A percentile compares a stretch with the other conserved stretches of the same genome.
These are phyloP conservation scores for Pentalonia nigronervosa DNA, from an alignment of 1,140 invertebrate species.

Conservation along the genomic window DNA sequence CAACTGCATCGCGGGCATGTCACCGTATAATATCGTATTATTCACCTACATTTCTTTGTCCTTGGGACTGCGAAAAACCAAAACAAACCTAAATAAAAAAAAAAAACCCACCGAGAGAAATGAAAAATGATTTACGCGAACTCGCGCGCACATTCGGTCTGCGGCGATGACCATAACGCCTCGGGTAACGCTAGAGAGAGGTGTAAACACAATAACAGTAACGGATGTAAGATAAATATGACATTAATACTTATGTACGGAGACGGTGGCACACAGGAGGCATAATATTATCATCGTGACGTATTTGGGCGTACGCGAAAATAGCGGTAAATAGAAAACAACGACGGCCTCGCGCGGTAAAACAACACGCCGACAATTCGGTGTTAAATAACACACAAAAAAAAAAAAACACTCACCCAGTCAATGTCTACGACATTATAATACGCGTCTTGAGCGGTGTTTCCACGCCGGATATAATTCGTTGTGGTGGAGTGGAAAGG, in stretches of 20 bases:
- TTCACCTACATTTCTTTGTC: background rate
- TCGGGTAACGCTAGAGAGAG: too few relatives aligned
- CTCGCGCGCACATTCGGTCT: background rate
- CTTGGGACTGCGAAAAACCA: background rate
- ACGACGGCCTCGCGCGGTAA: background rate
- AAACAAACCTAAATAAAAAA: constrained; percentile 25
- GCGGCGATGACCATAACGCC: too few relatives aligned
- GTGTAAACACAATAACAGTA: background rate
- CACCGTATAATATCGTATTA: background rate
- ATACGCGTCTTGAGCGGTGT: background rate
- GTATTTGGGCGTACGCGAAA: background rate
- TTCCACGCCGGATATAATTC: background rate
- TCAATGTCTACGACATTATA: background rate
- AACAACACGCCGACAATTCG: background rate
- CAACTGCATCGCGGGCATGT: too few relatives aligned
- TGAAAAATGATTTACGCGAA: background rate
- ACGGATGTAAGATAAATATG: background rate
- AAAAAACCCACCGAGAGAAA: background rate
- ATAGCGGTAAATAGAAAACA: constrained; percentile 45
- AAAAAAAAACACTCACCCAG: background rate
- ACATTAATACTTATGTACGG: background rate
- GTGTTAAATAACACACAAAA: background rate
- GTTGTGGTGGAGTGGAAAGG: too few relatives aligned
- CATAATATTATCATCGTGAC: background rate
- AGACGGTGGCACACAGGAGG: background rate